These are phyloP conservation scores for Dendrolimus kikuchii DNA, from an alignment of 1,140 invertebrate species.

Conservation along the genomic window DNA sequence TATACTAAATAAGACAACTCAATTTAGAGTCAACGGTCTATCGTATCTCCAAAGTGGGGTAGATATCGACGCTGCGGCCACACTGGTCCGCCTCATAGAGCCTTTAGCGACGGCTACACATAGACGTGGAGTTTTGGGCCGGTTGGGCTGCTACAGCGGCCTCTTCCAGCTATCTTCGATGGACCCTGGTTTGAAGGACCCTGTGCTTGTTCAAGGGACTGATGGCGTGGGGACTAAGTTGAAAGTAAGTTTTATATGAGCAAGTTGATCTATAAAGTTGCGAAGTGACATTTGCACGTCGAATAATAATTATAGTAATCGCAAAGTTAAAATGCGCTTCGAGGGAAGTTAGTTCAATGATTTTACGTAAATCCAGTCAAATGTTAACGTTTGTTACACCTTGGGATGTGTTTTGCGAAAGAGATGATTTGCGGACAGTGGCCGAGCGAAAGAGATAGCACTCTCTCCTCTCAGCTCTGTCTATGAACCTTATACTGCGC, in stretches of 20 bases:
- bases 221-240: constrained; percentile 96
- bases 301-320: too few species aligned
- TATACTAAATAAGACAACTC: background rate
- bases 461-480: too few species aligned
- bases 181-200: constrained; percentile 78
- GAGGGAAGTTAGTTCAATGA: too few species aligned
- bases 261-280: too few species aligned
- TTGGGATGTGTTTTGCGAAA: too few species aligned
- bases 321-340: too few species aligned
- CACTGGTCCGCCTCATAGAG: constrained; percentile 88
- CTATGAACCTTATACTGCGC: too few species aligned
- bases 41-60: constrained; percentile 95
- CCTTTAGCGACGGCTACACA: constrained; percentile 80
- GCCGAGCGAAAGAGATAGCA: too few species aligned
- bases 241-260: constrained; percentile 74
- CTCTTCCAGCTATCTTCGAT: constrained; percentile 85
- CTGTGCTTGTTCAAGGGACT: constrained; percentile 93
- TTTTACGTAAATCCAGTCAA: too few species aligned
- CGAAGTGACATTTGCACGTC: too few species aligned
- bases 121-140: constrained; percentile 81
- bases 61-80: constrained; percentile 93
- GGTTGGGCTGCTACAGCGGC: constrained; percentile 94
- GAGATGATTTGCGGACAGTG: too few species aligned
- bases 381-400: too few species aligned
- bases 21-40: constrained; percentile 68